Base-by-base conservation (phyloP, 2,888 invertebrate species). In the Hedychridium roseum region DNA sequence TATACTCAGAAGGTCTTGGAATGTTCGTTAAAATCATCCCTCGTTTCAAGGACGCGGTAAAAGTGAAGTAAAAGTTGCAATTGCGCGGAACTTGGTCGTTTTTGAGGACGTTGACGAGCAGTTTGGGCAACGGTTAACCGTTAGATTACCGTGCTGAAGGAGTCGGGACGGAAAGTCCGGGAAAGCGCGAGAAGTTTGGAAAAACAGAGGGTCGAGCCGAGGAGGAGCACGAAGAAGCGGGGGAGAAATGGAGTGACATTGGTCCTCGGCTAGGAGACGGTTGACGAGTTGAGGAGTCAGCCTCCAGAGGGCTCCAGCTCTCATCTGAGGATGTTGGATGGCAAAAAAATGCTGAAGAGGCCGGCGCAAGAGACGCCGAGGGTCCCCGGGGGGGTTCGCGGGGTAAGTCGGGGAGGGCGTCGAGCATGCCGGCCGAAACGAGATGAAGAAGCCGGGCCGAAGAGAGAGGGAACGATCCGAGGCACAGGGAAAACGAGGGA, bases 281-380 rank as follows among this genome's bases (percentile, higher is more conserved):
- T 3, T n/a, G 31, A 14, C 46, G 40, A 46, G 37, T 47, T 48
- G 46, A 35, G 27, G 30, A 47, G 37, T 15, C 39, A 39, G 26
- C 55, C 65, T 40, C 55, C 64, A 77, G 77, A 77, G 71, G 77
- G 69, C 76, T 66, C 65, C 71, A 77, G 76, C 74, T 76, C 68
- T 71, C 73, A 69, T 66, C 58, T 57, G 50, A 32, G 48, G 40
- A 36, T 15, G 26, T 27, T 51, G 51, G 55, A 45, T 43, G 56
- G 45, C 42, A 54, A 61, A 64, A 64, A 64, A 60, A 49, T 52
- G 42, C 50, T 30, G 40, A 44, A 44, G 59, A 60, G 53, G 53
- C 55, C 49, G 55, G 51, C 48, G 28, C 42, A 58, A 43, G 43
- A 48, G 46, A 48, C 32, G 47, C 43, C 21, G 40, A 52, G 38